phyloP scores from a whole-genome alignment of 2,888 invertebrate species.

The Mystacides longicornis region DNA sequence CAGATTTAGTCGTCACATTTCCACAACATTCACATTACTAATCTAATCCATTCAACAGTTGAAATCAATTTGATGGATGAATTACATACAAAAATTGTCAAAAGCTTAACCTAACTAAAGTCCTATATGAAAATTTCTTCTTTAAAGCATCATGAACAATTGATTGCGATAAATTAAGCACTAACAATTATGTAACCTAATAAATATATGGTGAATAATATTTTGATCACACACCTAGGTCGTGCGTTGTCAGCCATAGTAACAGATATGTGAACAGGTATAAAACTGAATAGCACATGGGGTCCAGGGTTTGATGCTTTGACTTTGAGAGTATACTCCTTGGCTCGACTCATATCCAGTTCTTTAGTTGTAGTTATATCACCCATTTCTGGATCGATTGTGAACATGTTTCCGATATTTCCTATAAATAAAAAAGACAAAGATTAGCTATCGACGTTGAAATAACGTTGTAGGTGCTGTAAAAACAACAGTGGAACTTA shows the following conservation, averaged over 20 bases:
- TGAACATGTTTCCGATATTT: constrained; percentile 82
- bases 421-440: constrained; percentile 38
- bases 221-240: constrained; percentile 47
- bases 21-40: too few species aligned
- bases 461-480: too few species aligned
- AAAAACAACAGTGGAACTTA: too few species aligned
- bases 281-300: constrained; percentile 63
- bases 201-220: neutral
- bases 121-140: too few species aligned
- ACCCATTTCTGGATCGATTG: constrained; percentile 73
- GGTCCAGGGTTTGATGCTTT: constrained; percentile 78
- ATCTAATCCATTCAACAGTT: too few species aligned
- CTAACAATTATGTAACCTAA: too few species aligned
- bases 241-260: constrained; percentile 86
- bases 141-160: too few species aligned
- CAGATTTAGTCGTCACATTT: too few species aligned
- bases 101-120: too few species aligned
- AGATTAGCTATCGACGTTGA: neutral
- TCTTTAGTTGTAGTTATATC: constrained; percentile 65
- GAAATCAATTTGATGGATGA: too few species aligned
- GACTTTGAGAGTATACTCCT: constrained; percentile 78
- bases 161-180: too few species aligned
- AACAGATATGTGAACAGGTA: constrained; percentile 80
- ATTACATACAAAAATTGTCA: too few species aligned
- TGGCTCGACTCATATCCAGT: constrained; percentile 60